Percentiles rank a stretch among this genome's conserved stretches.
phyloP scores from a whole-genome alignment of 2,113 vertebrate genomes.

The Rhinolophus sinicus region DNA sequence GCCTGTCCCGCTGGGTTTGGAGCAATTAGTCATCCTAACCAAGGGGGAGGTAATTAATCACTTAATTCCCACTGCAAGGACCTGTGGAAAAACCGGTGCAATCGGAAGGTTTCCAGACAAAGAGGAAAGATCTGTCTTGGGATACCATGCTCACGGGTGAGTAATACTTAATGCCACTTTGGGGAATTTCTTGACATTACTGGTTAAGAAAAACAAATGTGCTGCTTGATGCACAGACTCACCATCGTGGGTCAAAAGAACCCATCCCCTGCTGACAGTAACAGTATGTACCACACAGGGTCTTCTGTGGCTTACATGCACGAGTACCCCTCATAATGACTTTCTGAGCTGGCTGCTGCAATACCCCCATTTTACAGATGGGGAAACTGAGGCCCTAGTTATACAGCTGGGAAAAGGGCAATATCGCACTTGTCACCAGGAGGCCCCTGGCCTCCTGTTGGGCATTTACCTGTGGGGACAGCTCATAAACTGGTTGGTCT shows the following conservation, averaged over 20 bases:
- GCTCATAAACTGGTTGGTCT: neutral
- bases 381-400: neutral
- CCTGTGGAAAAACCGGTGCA: neutral
- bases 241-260: neutral
- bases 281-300: neutral
- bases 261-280: fast-evolving
- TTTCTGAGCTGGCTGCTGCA: neutral
- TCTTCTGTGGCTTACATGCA: neutral
- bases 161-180: neutral
- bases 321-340: neutral
- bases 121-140: neutral
- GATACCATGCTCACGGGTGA: conserved; percentile 20
- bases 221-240: neutral
- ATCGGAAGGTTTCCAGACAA: neutral
- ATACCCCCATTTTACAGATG: neutral
- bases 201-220: neutral
- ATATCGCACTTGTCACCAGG: neutral
- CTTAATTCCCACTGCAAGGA: neutral
- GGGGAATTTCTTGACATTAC: neutral
- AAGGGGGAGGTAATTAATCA: neutral
- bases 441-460: neutral
- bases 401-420: neutral
- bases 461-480: neutral
- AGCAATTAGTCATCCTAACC: neutral
- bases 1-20: neutral